A percentile compares a stretch with the other conserved stretches of the same genome.
Evolutionary conservation across 1,140 invertebrate genomes (phyloP).

Genomic region (Drosophila arizonae): DNA sequence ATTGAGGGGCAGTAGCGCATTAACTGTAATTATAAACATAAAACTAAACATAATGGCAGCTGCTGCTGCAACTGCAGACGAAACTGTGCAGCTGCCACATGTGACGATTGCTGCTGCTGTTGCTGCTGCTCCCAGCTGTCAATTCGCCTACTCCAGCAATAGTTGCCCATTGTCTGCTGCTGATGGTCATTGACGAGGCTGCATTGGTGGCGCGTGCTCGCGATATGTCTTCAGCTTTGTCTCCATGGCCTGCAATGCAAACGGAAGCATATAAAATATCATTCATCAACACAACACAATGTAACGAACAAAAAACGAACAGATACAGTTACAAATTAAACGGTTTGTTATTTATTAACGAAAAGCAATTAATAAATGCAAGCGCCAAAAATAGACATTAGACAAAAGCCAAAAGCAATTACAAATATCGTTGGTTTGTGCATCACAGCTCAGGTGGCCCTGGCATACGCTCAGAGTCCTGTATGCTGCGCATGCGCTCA

Average conservation of each 20-base stretch:
- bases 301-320: conserved; percentile 47
- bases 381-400: conserved; percentile 38
- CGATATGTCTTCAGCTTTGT: conserved; percentile 81
- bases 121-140: conserved; percentile 1
- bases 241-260: conserved; percentile 75
- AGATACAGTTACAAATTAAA: conserved; percentile 50
- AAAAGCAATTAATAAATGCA: conserved; percentile 66
- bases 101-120: conserved; percentile 21
- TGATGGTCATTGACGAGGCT: conserved; percentile 63
- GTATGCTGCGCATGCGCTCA: conserved; percentile 69
- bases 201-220: conserved; percentile 70
- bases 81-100: conserved; percentile 37
- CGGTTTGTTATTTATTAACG: conserved; percentile 61
- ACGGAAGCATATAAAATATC: conserved; percentile 5
- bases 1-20: conserved; percentile 22
- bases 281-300: background rate
- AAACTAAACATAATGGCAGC: conserved; percentile 25
- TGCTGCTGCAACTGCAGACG: conserved; percentile 23
- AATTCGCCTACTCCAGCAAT: conserved; percentile 8
- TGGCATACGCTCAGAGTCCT: conserved; percentile 40
- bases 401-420: conserved; percentile 44
- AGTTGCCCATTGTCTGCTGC: conserved; percentile 32
- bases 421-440: conserved; percentile 7
- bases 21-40: conserved; percentile 8
- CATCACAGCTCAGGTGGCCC: conserved; percentile 22